A percentile compares a stretch with the other conserved stretches of the same genome.
These are phyloP conservation scores for Cairina moschata DNA, from an alignment of 2,113 vertebrate genomes.

Conservation along the genomic window DNA sequence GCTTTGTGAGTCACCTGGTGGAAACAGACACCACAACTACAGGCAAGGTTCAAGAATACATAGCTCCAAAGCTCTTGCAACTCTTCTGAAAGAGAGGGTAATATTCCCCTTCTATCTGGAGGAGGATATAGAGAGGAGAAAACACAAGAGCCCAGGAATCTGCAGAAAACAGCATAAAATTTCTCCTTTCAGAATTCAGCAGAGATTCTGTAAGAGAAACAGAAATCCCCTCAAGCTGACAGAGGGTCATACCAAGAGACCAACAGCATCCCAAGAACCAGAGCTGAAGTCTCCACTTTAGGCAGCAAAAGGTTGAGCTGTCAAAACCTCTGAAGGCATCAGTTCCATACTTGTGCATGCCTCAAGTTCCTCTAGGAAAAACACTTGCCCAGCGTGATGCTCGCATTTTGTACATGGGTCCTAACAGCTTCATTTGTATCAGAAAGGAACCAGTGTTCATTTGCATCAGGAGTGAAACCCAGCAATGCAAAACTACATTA, in stretches of 20 bases:
- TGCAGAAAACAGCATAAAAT: not conserved
- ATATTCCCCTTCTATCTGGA: not conserved
- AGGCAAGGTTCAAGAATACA: conserved; percentile 1
- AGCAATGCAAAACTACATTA: not conserved
- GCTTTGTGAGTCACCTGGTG: conserved; percentile 94
- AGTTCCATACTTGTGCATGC: not conserved
- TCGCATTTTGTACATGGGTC: not conserved
- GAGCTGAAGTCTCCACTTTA: not conserved
- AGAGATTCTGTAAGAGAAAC: not conserved
- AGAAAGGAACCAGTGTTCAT: not conserved
- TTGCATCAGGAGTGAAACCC: not conserved
- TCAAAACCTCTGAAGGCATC: not conserved
- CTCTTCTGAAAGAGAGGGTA: not conserved
- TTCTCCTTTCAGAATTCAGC: not conserved
- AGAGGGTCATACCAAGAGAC: not conserved
- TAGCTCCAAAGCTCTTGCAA: not conserved
- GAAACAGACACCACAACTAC: conserved; percentile 21
- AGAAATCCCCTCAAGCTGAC: not conserved
- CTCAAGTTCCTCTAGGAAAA: not conserved
- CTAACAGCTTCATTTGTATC: not conserved
- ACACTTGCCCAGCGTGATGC: fast-evolving
- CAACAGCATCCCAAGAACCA: not conserved
- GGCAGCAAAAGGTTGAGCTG: not conserved
- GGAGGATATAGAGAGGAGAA: not conserved
- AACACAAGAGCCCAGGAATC: not conserved